Evolutionary conservation across 2,797 vertebrate species (phyloP).

Genomic region (Ctenosaura bakeri): DNA sequence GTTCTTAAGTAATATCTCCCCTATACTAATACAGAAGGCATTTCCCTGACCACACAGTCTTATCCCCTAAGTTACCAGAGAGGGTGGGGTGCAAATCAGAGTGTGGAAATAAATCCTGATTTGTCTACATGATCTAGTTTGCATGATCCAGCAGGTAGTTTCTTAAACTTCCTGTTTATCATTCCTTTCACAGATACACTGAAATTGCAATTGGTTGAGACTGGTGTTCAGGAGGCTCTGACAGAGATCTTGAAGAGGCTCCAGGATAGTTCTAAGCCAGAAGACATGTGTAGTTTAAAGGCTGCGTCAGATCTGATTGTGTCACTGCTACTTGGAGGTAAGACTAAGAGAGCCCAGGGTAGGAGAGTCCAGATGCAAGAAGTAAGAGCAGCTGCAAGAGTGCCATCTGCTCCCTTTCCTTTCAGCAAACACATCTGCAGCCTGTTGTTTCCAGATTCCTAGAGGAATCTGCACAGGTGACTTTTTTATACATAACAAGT

Average conservation of each 20-base stretch:
- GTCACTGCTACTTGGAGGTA: slow-evolving; percentile 90
- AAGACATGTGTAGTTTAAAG: slow-evolving; percentile 90
- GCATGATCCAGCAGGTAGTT: not conserved
- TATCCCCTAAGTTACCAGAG: not conserved
- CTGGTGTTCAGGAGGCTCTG: slow-evolving; percentile 86
- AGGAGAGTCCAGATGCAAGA: not conserved
- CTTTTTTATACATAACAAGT: too few species aligned
- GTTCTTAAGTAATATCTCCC: not conserved
- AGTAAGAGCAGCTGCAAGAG: slow-evolving; percentile 10
- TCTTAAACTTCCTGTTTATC: slow-evolving; percentile 29
- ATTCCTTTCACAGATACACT: slow-evolving; percentile 81
- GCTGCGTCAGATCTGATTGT: slow-evolving; percentile 92
- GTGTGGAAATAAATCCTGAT: not conserved
- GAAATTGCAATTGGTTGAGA: slow-evolving; percentile 90
- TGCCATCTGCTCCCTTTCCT: slow-evolving; percentile 17
- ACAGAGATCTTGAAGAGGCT: slow-evolving; percentile 86
- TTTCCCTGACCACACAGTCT: not conserved
- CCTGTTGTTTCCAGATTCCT: not conserved
- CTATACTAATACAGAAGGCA: not conserved
- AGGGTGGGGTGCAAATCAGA: not conserved
- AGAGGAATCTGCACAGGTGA: not conserved
- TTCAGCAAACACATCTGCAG: not conserved
- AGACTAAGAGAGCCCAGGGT: slow-evolving; percentile 47
- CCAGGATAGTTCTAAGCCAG: slow-evolving; percentile 81
- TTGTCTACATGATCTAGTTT: not conserved